phyloP scores from a whole-genome alignment of 2,797 vertebrate genomes.

The Eutrigla gurnardus region DNA sequence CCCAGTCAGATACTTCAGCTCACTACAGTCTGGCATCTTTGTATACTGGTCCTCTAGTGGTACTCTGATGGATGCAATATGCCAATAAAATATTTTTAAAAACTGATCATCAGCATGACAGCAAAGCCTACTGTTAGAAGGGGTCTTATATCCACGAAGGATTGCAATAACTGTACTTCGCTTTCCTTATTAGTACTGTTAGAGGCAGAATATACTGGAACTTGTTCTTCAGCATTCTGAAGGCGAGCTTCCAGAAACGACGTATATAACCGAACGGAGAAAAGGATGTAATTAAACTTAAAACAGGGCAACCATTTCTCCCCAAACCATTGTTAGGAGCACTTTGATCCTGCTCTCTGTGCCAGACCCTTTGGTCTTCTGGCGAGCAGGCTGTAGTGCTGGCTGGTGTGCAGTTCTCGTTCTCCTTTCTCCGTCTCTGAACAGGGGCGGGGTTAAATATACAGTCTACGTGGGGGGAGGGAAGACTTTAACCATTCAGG shows the following conservation, averaged over 20 bases:
- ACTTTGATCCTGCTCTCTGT: slow-evolving; percentile 10
- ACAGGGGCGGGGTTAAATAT: slow-evolving; percentile 36
- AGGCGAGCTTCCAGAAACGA: slow-evolving; percentile 30
- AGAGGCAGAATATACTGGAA: slow-evolving; percentile 43
- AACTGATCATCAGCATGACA: slow-evolving; percentile 5
- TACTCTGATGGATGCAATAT: slow-evolving; percentile 19
- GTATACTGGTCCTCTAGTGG: slow-evolving; percentile 5
- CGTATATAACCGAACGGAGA: slow-evolving; percentile 23
- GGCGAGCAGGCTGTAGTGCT: slow-evolving; percentile 29
- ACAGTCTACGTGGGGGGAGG: slow-evolving; percentile 6
- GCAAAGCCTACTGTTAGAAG: slow-evolving; percentile 8
- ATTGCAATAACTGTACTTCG: slow-evolving; percentile 27
- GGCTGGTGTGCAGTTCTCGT: slow-evolving; percentile 44
- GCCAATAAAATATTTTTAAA: slow-evolving; percentile 6
- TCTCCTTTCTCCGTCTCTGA: slow-evolving; percentile 28
- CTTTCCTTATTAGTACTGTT: slow-evolving; percentile 55
- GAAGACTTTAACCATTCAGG: slow-evolving; percentile 89
- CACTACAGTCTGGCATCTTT: not conserved
- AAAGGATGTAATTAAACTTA: slow-evolving; percentile 42
- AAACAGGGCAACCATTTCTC: slow-evolving; percentile 29
- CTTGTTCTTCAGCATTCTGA: slow-evolving; percentile 35
- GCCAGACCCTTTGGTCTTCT: slow-evolving; percentile 36
- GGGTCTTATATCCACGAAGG: slow-evolving; percentile 5
- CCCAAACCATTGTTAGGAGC: slow-evolving; percentile 33
- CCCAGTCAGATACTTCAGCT: not conserved